A percentile compares a stretch with the other conserved stretches of the same genome.
These are phyloP conservation scores for Nasonia giraulti DNA, from an alignment of 1,140 invertebrate species.

Conservation along the genomic window DNA sequence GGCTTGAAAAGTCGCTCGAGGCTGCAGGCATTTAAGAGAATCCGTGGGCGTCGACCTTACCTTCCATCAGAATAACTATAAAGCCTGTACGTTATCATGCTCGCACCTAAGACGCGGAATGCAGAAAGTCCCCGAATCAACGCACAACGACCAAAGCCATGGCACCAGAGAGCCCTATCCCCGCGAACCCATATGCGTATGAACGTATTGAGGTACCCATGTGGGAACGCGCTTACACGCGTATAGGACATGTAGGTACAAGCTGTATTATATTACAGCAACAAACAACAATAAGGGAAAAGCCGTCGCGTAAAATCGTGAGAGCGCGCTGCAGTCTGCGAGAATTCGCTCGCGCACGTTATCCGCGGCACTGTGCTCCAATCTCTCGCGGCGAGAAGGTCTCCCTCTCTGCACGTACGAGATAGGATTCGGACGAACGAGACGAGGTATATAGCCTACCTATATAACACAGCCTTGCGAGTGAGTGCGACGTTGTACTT, in stretches of 20 bases:
- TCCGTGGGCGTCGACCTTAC: too few relatives aligned
- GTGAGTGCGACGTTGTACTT: too few relatives aligned
- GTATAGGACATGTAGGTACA: not conserved
- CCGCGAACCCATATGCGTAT: too few relatives aligned
- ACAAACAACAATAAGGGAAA: not conserved
- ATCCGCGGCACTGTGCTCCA: conserved; percentile 17
- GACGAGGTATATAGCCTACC: not conserved
- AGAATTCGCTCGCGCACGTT: not conserved
- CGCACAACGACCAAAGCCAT: too few relatives aligned
- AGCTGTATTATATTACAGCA: not conserved
- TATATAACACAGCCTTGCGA: not conserved
- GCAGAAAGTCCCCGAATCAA: too few relatives aligned
- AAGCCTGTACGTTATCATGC: too few relatives aligned
- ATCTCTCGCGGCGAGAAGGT: conserved; percentile 28
- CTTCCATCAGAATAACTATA: too few relatives aligned
- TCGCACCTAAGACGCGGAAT: too few relatives aligned
- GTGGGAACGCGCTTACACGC: not conserved
- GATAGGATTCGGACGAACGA: not conserved
- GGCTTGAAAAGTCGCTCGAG: too few relatives aligned
- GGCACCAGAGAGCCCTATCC: too few relatives aligned
- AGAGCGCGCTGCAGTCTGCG: conserved; percentile 44
- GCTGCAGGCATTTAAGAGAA: too few relatives aligned
- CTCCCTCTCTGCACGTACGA: not conserved
- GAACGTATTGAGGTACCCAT: too few relatives aligned
- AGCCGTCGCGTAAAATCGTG: not conserved